Percentiles rank a stretch among this genome's conserved stretches.
Conservation (phyloP, 2,888 invertebrate species). For the Graphium colonna region DNA sequence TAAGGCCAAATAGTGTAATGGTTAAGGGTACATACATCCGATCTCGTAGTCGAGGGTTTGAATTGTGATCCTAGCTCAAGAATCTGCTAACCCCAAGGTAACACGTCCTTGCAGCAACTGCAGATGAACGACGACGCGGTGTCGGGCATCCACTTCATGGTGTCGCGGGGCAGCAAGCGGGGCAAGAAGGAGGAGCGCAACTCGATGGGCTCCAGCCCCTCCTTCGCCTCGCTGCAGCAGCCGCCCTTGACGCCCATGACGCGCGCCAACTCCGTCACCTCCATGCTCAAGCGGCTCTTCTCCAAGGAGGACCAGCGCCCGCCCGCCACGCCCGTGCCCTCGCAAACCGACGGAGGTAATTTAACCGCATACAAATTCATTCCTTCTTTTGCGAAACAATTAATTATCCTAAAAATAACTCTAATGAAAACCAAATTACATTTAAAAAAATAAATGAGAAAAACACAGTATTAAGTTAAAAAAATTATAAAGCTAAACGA, state of each 20-base stretch:
- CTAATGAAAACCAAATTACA: no score
- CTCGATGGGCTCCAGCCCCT: conserved; percentile 71
- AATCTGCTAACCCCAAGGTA: no score
- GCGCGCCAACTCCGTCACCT: conserved; percentile 88
- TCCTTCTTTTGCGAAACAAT: no score
- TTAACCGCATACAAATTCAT: no score
- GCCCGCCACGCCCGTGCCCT: conserved; percentile 33
- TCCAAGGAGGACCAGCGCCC: conserved; percentile 84
- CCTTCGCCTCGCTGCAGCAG: conserved; percentile 82
- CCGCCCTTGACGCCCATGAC: conserved; percentile 85
- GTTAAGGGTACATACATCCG: no score
- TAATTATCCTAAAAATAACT: no score
- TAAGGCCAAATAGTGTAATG: no score
- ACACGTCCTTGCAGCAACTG: conserved; percentile 67
- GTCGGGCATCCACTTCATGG: conserved; percentile 87
- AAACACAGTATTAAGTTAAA: no score
- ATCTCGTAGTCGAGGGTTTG: no score
- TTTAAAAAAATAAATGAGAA: no score
- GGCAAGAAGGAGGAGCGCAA: conserved; percentile 67
- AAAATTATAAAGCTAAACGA: no score
- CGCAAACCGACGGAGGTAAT: conserved; percentile 75
- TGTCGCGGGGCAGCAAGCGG: conserved; percentile 74
- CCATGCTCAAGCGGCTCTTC: conserved; percentile 87
- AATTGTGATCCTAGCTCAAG: no score
- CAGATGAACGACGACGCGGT: conserved; percentile 84